Conservation (phyloP, 2,888 invertebrate genomes). For the Pandemis cinnamomeana region DNA sequence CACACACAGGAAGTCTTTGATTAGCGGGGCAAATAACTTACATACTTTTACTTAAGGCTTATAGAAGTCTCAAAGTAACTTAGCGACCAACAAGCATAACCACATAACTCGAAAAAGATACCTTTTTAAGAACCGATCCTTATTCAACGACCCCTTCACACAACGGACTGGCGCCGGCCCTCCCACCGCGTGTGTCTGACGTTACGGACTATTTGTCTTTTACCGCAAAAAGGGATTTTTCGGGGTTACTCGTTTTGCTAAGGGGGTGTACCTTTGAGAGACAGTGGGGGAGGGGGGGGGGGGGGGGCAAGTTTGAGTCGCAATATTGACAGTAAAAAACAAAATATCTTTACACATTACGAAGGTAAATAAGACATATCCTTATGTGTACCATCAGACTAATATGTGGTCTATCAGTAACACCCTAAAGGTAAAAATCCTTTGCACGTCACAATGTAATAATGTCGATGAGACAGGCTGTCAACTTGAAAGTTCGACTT, state of each 20-base stretch:
- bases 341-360: too few species aligned
- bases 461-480: too few species aligned
- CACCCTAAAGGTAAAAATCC: too few species aligned
- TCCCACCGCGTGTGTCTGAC: constrained; percentile 29
- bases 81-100: background rate
- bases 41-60: background rate
- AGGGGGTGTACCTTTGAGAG: background rate
- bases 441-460: too few species aligned
- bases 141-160: constrained; percentile 3
- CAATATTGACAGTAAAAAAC: too few species aligned
- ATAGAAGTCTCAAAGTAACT: background rate
- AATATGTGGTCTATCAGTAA: too few species aligned
- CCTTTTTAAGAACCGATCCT: constrained; percentile 18
- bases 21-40: background rate
- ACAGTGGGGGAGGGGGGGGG: background rate
- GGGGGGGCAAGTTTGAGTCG: background rate
- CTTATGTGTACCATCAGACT: too few species aligned
- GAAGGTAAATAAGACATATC: too few species aligned
- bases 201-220: constrained; percentile 32
- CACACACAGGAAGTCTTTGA: too few species aligned
- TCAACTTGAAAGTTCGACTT: too few species aligned
- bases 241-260: background rate
- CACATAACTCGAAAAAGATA: background rate
- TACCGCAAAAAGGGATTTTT: constrained; percentile 31
- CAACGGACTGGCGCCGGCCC: background rate